Evolutionary conservation across 2,797 vertebrate species (phyloP), one percentile per base, ranked within the genome.

Genomic region (Galaxias olidus): DNA sequence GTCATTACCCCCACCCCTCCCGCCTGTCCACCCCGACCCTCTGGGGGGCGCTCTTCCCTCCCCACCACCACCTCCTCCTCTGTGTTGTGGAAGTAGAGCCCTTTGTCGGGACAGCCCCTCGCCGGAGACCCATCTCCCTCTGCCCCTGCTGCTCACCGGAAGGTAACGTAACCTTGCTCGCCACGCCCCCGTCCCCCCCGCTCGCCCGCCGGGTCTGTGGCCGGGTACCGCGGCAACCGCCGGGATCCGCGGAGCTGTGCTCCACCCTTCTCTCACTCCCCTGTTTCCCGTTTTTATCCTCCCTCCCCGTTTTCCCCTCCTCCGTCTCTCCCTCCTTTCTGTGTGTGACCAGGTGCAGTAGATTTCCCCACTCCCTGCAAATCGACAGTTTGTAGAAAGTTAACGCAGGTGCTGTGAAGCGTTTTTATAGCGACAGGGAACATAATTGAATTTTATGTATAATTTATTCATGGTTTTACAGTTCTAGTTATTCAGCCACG

Each of bases 61-160:
- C 77, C 75, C 71, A 75, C 68, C 83, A 71, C 78, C 87, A 80
- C 80, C 90, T 67, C 63, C 60, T 75, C 78, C 74, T 72, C 76
- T 84, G 80, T 89, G 82, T 88, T 88, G 91, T 95, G 95, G 93
- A 98, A 98, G 97, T 98, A 93, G 96, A 97, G 93, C 92, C 95
- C 92, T 95, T 93, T 95, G 96, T 91, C 92, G 92, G 93, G 94
- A 95, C 30, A 6, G 30, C 93, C 91, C 94, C 95, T 86, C 95
- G 95, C 86, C 96, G 97, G 93, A 94, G 96, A 97, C 92, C 95
- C 86, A 92, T 98, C 92, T 98, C 94, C 95, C 93, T 99, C 94
- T 99, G 97, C 93, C 95, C 93, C 91, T 99, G 97, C 96, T 98
- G 96, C 94, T 93, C 94, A 92, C 94, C 95, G 73, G 93, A 98